These are phyloP conservation scores for Apodemia zela DNA, from an alignment of 2,888 invertebrate genomes.

Conservation along the genomic window DNA sequence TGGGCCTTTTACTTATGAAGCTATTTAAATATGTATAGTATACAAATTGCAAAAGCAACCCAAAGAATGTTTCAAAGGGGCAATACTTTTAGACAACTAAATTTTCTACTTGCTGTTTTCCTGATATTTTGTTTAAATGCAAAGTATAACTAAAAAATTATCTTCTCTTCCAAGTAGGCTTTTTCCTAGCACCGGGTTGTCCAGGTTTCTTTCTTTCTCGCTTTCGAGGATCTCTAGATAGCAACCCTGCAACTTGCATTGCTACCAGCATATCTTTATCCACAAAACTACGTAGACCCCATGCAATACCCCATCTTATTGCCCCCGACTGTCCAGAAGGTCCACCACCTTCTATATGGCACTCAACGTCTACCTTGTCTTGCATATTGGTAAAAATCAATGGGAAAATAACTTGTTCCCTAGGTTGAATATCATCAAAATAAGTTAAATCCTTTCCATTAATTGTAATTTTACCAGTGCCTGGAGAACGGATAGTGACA, in stretches of 20 bases:
- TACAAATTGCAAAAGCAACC: too few species aligned
- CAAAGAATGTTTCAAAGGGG: too few species aligned
- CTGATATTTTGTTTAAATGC: slow-evolving; percentile 2
- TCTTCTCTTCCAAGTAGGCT: slow-evolving; percentile 93
- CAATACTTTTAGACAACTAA: too few species aligned
- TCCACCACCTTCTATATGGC: slow-evolving; percentile 86
- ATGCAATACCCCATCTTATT: slow-evolving; percentile 92
- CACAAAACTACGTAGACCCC: slow-evolving; percentile 91
- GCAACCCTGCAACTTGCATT: slow-evolving; percentile 94
- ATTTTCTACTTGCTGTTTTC: background rate
- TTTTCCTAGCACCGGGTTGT: slow-evolving; percentile 93
- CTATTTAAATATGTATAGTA: too few species aligned
- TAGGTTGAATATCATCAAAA: slow-evolving; percentile 84
- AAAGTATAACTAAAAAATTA: slow-evolving; percentile 21
- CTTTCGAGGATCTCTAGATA: slow-evolving; percentile 88
- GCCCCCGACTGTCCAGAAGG: slow-evolving; percentile 92
- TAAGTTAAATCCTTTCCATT: slow-evolving; percentile 90
- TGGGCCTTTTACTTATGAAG: too few species aligned
- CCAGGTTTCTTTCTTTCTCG: slow-evolving; percentile 96
- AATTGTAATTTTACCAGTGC: slow-evolving; percentile 90
- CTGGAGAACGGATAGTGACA: slow-evolving; percentile 90
- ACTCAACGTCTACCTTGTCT: slow-evolving; percentile 91
- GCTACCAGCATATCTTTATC: slow-evolving; percentile 86
- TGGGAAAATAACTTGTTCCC: slow-evolving; percentile 93
- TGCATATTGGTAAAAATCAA: slow-evolving; percentile 88